These are phyloP conservation scores for Boulengeromyrus knoepffleri DNA, from an alignment of 2,113 vertebrate species.

Conservation along the genomic window DNA sequence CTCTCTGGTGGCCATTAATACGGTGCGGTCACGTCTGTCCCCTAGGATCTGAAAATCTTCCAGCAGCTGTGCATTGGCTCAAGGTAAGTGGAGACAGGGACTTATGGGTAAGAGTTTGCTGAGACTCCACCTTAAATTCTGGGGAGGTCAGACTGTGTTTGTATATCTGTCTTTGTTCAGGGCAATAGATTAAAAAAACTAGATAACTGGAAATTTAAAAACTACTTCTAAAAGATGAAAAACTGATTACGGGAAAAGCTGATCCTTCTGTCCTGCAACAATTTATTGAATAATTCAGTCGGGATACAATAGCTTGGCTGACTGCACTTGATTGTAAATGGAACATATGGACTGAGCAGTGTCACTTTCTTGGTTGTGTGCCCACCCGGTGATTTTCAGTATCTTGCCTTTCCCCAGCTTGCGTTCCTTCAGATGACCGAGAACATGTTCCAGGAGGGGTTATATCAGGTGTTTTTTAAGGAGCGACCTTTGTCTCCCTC, in stretches of 20 bases:
- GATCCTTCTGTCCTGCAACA: neutral
- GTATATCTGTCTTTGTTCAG: neutral
- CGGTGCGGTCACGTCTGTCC: neutral
- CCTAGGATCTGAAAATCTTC: neutral
- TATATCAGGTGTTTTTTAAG: constrained; percentile 59
- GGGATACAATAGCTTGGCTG: neutral
- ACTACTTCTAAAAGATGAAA: neutral
- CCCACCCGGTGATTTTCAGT: neutral
- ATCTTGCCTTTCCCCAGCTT: neutral
- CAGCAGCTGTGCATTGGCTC: too few relatives aligned
- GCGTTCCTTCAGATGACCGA: constrained; percentile 43
- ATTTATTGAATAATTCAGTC: neutral
- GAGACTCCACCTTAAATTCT: neutral
- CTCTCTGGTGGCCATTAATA: neutral
- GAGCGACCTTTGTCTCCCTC: constrained; percentile 21
- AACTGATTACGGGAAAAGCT: neutral
- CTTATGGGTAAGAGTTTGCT: neutral
- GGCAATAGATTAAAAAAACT: neutral
- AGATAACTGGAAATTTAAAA: neutral
- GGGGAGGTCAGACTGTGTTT: neutral
- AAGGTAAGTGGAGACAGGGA: neutral
- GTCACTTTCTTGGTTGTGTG: neutral
- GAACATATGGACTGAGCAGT: neutral
- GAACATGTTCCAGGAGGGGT: constrained; percentile 65
- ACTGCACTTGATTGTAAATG: neutral